Percentiles rank a stretch among this genome's conserved stretches.
Conservation (phyloP, 1,140 invertebrate species). For the Sweltsa coloradensis region DNA sequence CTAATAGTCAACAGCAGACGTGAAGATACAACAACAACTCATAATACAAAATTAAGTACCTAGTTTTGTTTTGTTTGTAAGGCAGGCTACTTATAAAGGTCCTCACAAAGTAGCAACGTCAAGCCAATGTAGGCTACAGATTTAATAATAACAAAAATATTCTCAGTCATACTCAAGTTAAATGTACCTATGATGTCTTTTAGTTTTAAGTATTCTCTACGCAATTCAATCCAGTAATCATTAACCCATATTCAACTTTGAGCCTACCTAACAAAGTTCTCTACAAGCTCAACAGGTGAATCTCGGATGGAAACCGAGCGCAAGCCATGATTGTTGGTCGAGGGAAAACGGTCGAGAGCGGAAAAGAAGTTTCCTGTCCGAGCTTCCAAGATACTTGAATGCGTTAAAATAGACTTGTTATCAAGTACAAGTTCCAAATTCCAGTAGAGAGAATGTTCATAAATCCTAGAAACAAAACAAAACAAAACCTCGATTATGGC, state of each 20-base stretch:
- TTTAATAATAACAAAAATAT: too few species aligned
- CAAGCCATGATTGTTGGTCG: background rate
- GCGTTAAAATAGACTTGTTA: constrained; percentile 10
- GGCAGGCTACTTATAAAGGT: too few species aligned
- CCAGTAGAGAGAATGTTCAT: constrained; percentile 13
- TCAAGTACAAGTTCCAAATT: constrained; percentile 13
- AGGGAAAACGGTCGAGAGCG: background rate
- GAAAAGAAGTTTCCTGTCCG: constrained; percentile 13
- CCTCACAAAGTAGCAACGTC: too few species aligned
- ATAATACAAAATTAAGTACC: too few species aligned
- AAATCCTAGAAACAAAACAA: constrained; percentile 10
- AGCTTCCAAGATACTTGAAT: constrained; percentile 13
- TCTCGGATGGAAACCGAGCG: constrained; percentile 4
- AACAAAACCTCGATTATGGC: background rate
- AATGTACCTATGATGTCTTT: too few species aligned
- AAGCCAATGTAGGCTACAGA: too few species aligned
- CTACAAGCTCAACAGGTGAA: constrained; percentile 8
- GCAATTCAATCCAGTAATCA: background rate
- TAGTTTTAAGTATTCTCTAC: background rate
- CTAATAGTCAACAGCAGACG: too few species aligned
- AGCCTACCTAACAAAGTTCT: constrained; percentile 14
- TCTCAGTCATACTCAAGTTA: too few species aligned
- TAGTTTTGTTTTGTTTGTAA: too few species aligned
- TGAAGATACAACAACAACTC: too few species aligned
- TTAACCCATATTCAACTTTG: background rate